Evolutionary conservation across 2,888 invertebrate genomes (phyloP).

Genomic region (Netelia melanura): DNA sequence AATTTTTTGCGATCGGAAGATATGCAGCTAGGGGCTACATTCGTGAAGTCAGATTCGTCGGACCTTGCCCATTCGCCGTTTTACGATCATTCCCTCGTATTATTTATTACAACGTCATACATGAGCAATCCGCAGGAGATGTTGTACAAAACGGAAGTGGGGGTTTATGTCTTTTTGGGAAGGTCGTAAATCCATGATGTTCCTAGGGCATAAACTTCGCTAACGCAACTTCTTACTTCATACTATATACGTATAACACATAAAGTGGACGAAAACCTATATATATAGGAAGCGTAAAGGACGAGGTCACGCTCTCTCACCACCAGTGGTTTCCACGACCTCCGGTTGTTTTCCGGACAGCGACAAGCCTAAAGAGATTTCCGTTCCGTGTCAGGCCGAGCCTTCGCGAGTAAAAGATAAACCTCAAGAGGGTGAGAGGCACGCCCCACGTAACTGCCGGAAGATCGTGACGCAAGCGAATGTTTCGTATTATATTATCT

Average conservation of each 20-base stretch:
- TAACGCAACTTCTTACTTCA: too few species aligned
- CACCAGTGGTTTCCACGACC: not conserved
- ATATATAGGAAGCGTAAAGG: not conserved
- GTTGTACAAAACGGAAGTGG: too few species aligned
- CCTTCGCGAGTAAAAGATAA: not conserved
- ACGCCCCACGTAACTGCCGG: conserved; percentile 7
- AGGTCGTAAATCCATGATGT: too few species aligned
- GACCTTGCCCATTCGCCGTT: conserved; percentile 14
- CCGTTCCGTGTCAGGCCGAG: conserved; percentile 13
- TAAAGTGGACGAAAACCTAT: not conserved
- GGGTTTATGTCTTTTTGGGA: too few species aligned
- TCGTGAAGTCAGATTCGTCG: too few species aligned
- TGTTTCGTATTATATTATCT: conserved; percentile 57
- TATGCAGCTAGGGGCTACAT: too few species aligned
- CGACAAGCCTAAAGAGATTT: conserved; percentile 33
- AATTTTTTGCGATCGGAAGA: too few species aligned
- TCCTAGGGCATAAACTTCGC: too few species aligned
- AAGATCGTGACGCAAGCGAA: conserved; percentile 38
- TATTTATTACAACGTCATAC: too few species aligned
- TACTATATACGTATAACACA: not conserved
- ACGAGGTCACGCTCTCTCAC: conserved; percentile 30
- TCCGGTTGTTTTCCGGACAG: conserved; percentile 31
- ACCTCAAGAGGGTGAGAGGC: not conserved
- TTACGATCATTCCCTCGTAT: conserved; percentile 5
- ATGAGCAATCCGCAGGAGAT: too few species aligned